Conservation (phyloP, 2,888 invertebrate genomes). For the Acanthosoma haemorrhoidale region DNA sequence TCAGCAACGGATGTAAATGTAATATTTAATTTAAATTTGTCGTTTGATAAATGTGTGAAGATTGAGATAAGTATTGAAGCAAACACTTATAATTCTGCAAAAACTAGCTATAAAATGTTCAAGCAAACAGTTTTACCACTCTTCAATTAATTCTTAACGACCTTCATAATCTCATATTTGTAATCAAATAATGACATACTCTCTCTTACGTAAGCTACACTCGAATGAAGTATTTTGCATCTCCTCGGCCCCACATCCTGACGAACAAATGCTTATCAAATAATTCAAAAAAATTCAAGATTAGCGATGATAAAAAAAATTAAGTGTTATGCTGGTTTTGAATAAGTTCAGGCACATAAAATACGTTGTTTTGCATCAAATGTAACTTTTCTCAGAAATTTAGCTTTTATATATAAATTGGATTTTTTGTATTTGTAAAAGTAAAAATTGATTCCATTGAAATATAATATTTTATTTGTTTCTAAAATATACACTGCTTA, state of each 20-base stretch:
- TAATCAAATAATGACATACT: not conserved
- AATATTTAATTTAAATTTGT: no score
- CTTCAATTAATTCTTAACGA: not conserved
- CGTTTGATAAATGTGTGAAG: not conserved
- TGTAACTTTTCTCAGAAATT: no score
- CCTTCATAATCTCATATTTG: not conserved
- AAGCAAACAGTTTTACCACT: not conserved
- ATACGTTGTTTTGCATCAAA: no score
- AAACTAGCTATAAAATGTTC: conserved; percentile 2
- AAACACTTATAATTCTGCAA: not conserved
- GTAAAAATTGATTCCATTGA: no score
- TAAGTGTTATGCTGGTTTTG: no score
- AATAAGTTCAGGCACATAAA: no score
- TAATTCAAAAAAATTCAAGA: not conserved
- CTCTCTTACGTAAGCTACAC: not conserved
- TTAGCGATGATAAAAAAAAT: no score
- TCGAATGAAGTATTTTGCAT: not conserved
- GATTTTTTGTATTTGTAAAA: no score
- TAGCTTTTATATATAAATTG: no score
- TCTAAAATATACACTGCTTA: no score
- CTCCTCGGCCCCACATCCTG: not conserved
- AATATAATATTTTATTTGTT: no score
- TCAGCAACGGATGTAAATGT: no score
- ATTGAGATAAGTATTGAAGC: not conserved
- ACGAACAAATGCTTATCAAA: not conserved